A percentile compares a stretch with the other conserved stretches of the same genome.
Evolutionary conservation across 2,113 vertebrate genomes (phyloP).

Genomic region (Orycteropus afer): DNA sequence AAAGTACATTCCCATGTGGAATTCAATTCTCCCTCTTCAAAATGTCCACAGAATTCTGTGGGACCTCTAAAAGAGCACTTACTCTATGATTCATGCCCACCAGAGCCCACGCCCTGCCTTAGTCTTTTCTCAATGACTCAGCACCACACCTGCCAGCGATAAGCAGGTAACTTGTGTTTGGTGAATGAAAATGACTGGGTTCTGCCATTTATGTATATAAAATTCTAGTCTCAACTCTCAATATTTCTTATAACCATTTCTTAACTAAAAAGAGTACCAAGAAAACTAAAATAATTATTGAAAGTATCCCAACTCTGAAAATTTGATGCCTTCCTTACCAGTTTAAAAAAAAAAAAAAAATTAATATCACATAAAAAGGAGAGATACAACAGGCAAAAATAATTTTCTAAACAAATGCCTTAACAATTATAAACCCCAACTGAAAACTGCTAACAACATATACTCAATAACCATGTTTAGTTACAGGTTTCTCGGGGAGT

Average conservation of each 20-base stretch:
- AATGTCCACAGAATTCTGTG: not conserved
- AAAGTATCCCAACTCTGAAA: slow-evolving; percentile 45
- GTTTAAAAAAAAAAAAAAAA: not conserved
- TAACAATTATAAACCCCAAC: slow-evolving; percentile 10
- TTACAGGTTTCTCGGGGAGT: not conserved
- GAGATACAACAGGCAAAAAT: not conserved
- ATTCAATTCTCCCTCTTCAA: not conserved
- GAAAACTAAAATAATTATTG: not conserved
- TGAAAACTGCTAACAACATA: not conserved
- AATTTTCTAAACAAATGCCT: not conserved
- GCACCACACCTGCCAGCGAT: not conserved
- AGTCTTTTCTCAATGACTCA: not conserved
- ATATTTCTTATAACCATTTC: not conserved
- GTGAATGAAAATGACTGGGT: not conserved
- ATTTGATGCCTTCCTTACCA: not conserved
- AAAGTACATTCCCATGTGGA: not conserved
- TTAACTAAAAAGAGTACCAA: not conserved
- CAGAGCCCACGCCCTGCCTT: not conserved
- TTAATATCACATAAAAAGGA: not conserved
- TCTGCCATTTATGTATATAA: not conserved
- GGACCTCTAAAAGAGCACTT: not conserved
- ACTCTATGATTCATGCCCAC: not conserved
- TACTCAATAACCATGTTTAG: not conserved
- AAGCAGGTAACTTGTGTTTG: not conserved
- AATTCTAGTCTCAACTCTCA: not conserved